Evolutionary conservation across 1,140 invertebrate species (phyloP), one percentile per base, ranked within the genome.

Genomic region (Parapsyche elsis): DNA sequence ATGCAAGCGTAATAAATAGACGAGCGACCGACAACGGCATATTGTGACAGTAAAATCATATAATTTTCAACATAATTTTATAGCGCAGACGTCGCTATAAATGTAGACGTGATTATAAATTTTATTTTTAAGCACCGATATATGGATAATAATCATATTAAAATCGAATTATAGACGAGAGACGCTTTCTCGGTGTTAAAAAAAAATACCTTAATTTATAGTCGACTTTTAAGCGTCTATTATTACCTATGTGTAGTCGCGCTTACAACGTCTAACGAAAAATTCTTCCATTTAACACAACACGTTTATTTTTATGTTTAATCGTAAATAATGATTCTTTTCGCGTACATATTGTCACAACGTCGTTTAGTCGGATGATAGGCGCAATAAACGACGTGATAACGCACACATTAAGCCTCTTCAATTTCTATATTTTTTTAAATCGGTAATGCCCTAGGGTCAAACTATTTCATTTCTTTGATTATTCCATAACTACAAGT

Each of bases 161-260:
- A 67, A 67, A 67, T 26, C 64, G 14, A 67, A 67, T 67, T 26
- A 67, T 67, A 10, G 14, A 67, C 64, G 64, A 26, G 64, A 26
- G 21, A 26, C 21, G 24, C 64, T 30, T 67, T n/a, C 64, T 26
- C 19, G 24, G 12, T 61, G 2, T 1, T 1, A 7, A 38, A 21
- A 61, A 23, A 61, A 61, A 21, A 67, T n/a, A n/a, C 24, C 24
- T 67, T 67, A 67, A 67, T 67, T 67, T 67, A 67, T 67, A 12
- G 64, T 67, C 64, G 16, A 53, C 49, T 12, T 12, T 53, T 53
- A 38, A 53, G 49, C 49, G 49, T 53, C 12, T 16, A 53, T 53
- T 53, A 53, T 53, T 53, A 53, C 12, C 12, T n/a, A n/a, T n/a
- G 49, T 53, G 10, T 12, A 53, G 10, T 53, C 49, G 49, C 10